Evolutionary conservation across 1,140 invertebrate species (phyloP), one percentile per base, ranked within the genome.

Genomic region (Drosophila mojavensis): DNA sequence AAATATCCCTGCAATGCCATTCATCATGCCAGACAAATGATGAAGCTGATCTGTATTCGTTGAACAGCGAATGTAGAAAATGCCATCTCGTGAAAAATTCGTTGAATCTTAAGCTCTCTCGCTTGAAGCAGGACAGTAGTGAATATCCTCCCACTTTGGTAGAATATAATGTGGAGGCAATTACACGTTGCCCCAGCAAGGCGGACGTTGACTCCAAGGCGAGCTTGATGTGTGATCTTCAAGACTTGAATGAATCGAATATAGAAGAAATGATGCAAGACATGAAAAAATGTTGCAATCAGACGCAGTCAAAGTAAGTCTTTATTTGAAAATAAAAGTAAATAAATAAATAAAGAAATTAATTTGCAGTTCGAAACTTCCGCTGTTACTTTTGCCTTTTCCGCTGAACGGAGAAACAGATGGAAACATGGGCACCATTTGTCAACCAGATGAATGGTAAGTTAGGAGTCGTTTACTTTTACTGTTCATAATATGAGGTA

Each of bases 401-500:
- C 63, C 17, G 39, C 33, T 28, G 15, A 39, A 20, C 15, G 30
- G 10, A n/a, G 6, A 59, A 15, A 4, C 15, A 47, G 43, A 47
- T 20, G 45, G n/a, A 7, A 11, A 24, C 24, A 59, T 55, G 56
- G 2, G 58, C 0, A 47, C 36, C 48, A 43, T 56, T 7, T 51
- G 56, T 13, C 13, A 76, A 9, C 61, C 73, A 43, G 68, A 75
- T 58, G 60, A 64, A 10, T 66, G 73, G 68, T 75, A 28, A 71
- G 61, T 10, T 7, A 30, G 4, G 24, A 39, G 0, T 39, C 3
- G 11, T 4, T 11, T 39, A 13, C 36, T 39, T 13, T 39, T 39
- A 3, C 10, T 13, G 11, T 13, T 39, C 11, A 39, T 13, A 11
- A 39, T 11, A 0, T 39, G 0, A 39, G 6, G 5, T 3, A 36